Evolutionary conservation across 2,113 vertebrate genomes (phyloP).

Genomic region (Peromyscus maniculatus): DNA sequence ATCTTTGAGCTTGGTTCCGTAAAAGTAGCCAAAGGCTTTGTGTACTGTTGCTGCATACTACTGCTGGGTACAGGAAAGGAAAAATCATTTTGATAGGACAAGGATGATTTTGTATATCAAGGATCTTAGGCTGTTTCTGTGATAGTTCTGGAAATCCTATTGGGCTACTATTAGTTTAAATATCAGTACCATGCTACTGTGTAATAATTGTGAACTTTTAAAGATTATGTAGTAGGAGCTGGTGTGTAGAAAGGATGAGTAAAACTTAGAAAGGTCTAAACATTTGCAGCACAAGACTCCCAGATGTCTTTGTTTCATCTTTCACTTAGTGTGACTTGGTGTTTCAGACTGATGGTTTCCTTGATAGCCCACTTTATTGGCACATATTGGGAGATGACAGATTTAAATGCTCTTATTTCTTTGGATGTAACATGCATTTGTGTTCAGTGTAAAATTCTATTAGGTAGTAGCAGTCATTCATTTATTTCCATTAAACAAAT

Average conservation of each 20-base stretch:
- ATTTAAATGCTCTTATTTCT: constrained; percentile 51
- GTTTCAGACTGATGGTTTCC: constrained; percentile 37
- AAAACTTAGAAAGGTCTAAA: constrained; percentile 34
- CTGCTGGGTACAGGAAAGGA: neutral
- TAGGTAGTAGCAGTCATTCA: constrained; percentile 18
- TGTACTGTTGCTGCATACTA: neutral
- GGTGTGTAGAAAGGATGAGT: constrained; percentile 24
- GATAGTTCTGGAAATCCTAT: neutral
- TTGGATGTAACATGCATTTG: constrained; percentile 37
- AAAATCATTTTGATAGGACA: neutral
- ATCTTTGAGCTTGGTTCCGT: constrained; percentile 1
- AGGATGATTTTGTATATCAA: neutral
- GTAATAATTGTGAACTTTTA: constrained; percentile 25
- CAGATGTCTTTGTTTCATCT: constrained; percentile 32
- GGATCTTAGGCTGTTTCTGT: constrained; percentile 30
- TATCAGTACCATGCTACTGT: neutral
- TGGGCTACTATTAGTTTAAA: neutral
- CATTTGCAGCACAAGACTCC: constrained; percentile 13
- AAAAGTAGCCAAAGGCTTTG: constrained; percentile 45
- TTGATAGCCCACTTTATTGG: neutral
- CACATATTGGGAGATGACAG: neutral
- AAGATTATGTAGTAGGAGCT: constrained; percentile 19
- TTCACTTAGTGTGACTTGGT: constrained; percentile 34
- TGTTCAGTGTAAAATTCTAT: constrained; percentile 25
- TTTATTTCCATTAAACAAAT: constrained; percentile 52